Evolutionary conservation across 2,113 vertebrate species (phyloP).

Genomic region (Oriolus oriolus): DNA sequence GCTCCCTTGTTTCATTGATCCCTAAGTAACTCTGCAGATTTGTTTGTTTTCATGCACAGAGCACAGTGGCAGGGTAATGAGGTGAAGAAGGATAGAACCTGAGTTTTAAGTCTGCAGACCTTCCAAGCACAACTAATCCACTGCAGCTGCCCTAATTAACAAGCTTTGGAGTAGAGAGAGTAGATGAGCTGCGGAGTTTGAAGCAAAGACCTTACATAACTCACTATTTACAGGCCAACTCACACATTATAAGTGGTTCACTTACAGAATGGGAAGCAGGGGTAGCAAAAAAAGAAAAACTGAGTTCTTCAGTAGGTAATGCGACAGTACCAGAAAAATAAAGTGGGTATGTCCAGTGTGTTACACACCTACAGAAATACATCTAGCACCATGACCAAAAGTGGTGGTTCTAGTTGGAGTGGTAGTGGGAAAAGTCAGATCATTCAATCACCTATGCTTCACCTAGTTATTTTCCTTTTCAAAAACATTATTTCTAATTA

Average conservation of each 20-base stretch:
- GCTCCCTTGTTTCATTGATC: neutral
- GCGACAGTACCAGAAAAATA: fast-evolving
- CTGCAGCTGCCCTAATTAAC: slow-evolving; percentile 48
- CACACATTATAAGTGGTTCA: neutral
- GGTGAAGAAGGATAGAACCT: neutral
- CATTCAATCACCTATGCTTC: no score
- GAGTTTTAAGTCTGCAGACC: neutral
- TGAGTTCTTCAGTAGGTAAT: neutral
- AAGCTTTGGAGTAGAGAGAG: neutral
- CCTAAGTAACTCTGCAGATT: neutral
- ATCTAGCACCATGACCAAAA: neutral
- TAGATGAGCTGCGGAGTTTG: neutral
- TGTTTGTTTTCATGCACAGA: slow-evolving; percentile 12
- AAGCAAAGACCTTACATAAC: neutral
- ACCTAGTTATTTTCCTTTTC: neutral
- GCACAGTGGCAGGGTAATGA: neutral
- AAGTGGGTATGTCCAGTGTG: fast-evolving
- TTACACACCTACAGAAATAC: neutral
- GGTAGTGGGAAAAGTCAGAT: neutral
- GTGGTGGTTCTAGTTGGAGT: neutral
- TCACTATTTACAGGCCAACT: neutral
- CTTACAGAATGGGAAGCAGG: neutral
- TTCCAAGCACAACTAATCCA: slow-evolving; percentile 25
- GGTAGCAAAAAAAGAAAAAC: neutral
- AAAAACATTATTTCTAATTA: neutral